Percentiles rank a stretch among this genome's conserved stretches.
These are phyloP conservation scores for Ophioninae sp. DNA, from an alignment of 2,888 invertebrate species.

Conservation along the genomic window DNA sequence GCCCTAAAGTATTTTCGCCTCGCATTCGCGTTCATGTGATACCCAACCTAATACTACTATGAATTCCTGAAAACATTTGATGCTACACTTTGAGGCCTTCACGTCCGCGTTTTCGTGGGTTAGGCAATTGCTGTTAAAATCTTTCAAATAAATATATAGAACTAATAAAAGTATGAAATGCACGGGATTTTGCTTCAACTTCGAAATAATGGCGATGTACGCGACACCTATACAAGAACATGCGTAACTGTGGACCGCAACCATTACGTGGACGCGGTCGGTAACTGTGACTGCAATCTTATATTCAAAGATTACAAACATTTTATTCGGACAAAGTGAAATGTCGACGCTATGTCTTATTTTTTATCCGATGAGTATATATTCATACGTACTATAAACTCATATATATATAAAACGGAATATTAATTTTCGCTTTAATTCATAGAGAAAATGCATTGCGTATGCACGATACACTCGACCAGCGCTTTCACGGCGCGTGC, in stretches of 20 bases:
- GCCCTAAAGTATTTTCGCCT: not conserved
- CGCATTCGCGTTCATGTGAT: not conserved
- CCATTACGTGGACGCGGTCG: not conserved
- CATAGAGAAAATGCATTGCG: not conserved
- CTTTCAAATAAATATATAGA: not conserved
- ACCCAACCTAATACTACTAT: not conserved
- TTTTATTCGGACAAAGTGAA: not conserved
- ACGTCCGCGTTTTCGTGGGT: not conserved
- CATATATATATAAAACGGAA: not conserved
- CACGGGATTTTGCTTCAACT: not conserved
- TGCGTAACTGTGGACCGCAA: not conserved
- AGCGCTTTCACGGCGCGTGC: conserved; percentile 19
- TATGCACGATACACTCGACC: not conserved
- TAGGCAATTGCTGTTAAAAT: not conserved
- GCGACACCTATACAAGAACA: not conserved
- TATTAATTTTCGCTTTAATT: not conserved
- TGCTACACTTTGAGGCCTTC: not conserved
- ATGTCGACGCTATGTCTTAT: not conserved
- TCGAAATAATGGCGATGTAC: not conserved
- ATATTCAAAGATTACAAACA: not conserved
- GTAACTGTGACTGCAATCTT: not conserved
- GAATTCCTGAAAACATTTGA: not conserved
- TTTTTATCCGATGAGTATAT: not conserved
- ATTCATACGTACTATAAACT: not conserved
- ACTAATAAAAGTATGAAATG: not conserved